Percentiles rank a stretch among this genome's conserved stretches.
Conservation (phyloP, 1,140 invertebrate species). For the Sesamia nonagrioides region DNA sequence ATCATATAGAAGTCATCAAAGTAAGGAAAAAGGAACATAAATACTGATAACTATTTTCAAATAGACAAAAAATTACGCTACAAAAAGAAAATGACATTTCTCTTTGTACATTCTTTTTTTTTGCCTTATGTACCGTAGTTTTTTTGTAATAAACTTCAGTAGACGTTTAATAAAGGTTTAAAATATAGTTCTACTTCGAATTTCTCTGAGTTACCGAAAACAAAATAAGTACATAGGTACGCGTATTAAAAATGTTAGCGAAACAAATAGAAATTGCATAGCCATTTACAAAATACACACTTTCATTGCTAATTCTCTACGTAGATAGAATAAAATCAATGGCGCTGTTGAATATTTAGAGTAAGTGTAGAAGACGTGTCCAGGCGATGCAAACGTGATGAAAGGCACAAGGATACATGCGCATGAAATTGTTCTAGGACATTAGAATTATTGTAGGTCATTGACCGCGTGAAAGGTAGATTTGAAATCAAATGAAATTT, state of each 20-base stretch:
- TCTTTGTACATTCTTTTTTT: too few relatives aligned
- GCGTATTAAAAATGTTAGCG: neutral
- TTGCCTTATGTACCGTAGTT: neutral
- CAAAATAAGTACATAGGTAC: neutral
- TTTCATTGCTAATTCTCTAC: constrained; percentile 7
- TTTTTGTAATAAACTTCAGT: neutral
- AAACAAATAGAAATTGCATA: constrained; percentile 3
- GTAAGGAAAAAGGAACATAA: too few relatives aligned
- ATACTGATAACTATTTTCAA: too few relatives aligned
- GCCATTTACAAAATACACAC: constrained; percentile 12
- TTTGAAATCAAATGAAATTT: constrained; percentile 15
- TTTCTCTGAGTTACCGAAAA: neutral
- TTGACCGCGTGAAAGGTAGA: neutral
- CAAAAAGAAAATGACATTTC: too few relatives aligned
- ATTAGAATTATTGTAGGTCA: too few relatives aligned
- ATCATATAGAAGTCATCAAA: too few relatives aligned
- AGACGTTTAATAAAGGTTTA: too few relatives aligned
- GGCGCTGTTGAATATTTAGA: constrained; percentile 14
- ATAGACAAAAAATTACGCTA: too few relatives aligned
- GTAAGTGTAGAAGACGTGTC: neutral
- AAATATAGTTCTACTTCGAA: too few relatives aligned
- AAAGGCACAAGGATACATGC: neutral
- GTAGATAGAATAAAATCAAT: neutral
- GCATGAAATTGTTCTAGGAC: neutral
- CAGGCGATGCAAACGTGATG: neutral